Evolutionary conservation across 2,113 vertebrate species (phyloP).

Genomic region (Piaya cayana): DNA sequence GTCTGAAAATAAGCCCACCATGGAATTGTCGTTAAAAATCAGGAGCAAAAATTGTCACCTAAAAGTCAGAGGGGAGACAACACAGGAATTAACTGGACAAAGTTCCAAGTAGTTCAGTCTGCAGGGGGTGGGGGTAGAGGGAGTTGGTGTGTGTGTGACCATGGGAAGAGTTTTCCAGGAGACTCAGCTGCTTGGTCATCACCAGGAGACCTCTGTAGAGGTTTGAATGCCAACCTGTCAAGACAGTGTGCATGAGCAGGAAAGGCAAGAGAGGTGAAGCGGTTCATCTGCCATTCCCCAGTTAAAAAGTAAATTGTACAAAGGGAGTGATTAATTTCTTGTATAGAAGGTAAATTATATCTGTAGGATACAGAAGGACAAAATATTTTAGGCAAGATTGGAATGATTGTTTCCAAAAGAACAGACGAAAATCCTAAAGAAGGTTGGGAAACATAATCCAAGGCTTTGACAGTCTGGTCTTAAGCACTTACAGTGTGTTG

Average conservation of each 20-base stretch:
- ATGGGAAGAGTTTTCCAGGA: background rate
- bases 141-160: too few species aligned
- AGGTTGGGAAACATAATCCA: background rate
- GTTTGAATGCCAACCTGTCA: background rate
- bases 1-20: background rate
- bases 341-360: background rate
- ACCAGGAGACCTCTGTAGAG: background rate
- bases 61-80: background rate
- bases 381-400: background rate
- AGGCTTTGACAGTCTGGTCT: background rate
- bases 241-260: background rate
- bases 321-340: accelerated
- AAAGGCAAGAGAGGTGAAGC: background rate
- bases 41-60: background rate
- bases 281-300: background rate
- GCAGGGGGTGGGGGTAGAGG: too few species aligned
- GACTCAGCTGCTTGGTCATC: background rate
- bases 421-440: background rate
- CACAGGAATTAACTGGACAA: background rate
- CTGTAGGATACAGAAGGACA: background rate
- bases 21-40: background rate
- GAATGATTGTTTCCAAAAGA: background rate
- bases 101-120: background rate
- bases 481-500: accelerated
- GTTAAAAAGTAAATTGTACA: background rate